Base-by-base conservation (phyloP, 1,140 invertebrate genomes). In the Elymnias hypermnestra region DNA sequence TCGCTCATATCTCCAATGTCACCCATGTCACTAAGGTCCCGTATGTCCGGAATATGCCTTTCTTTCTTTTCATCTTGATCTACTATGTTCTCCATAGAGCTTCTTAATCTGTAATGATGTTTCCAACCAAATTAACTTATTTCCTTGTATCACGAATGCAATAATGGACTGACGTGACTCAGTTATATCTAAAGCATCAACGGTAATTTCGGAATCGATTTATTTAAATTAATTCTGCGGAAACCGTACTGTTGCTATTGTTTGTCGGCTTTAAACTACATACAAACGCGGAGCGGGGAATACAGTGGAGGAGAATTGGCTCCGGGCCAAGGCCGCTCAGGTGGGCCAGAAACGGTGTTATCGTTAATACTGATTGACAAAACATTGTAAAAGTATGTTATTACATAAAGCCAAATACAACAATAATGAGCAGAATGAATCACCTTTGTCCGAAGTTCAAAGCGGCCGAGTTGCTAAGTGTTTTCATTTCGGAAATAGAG, bases 401-500 rank as follows among this genome's bases (percentile, higher is more conserved):
- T 63, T 66, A 63, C 56, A 56, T 61, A 67, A 67, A 58, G 9
- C 37, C 14, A 57, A 53, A 44, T 37, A 38, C 53, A 59, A 58
- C 57, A 55, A 62, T 51, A 48, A 53, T 42, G 13, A 22, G 23
- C 37, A 25, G 31, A 21, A 35, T 37, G 19, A 66, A 73, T 66
- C 48, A 89, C 88, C 87, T 86, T 55, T 88, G 76, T 57, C 86
- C 81, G 54, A 89, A 83, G 63, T 85, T 86, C 48, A 89, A 64
- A 50, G 87, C 77, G 45, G 85, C 81, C 26, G 79, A 68, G 45
- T 81, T 88, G 62, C 88, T 89, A 25, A 89, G 60, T 55, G 88
- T 82, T 68, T 92, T 93, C 89, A 94, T 93, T 87, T 94, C 92
- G 14, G 91, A 92, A 76, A 94, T 92, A 59, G 91, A 92, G 64